A percentile compares a stretch with the other conserved stretches of the same genome.
Conservation (phyloP, 2,797 vertebrate genomes). For the Pangasius macronema region DNA sequence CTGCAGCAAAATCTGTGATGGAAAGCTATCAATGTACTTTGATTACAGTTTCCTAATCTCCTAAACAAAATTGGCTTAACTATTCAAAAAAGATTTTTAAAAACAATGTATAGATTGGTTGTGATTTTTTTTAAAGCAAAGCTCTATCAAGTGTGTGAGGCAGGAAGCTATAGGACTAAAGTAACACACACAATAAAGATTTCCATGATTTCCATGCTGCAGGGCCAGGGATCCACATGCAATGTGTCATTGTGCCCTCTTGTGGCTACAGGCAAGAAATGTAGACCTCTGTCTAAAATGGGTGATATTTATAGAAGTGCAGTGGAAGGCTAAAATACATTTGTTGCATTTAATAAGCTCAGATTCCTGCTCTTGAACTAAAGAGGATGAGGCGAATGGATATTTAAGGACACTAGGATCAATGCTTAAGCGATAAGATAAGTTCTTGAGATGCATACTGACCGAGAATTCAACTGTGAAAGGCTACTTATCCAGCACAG, state of each 20-base stretch:
- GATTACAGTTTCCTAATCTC: not conserved
- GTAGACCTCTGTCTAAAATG: not conserved
- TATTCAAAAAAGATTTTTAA: not conserved
- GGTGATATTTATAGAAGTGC: not conserved
- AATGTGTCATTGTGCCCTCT: slow-evolving; percentile 65
- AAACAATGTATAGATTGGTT: not conserved
- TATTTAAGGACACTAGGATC: not conserved
- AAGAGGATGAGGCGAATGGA: not conserved
- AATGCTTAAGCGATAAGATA: not conserved
- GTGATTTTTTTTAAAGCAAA: not conserved
- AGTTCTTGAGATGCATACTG: not conserved
- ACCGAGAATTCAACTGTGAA: not conserved
- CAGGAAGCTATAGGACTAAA: not conserved
- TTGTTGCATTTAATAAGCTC: not conserved
- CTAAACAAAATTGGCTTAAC: not conserved
- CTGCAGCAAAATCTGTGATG: not conserved
- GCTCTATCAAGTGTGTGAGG: not conserved
- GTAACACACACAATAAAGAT: not conserved
- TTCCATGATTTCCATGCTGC: not conserved
- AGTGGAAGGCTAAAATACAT: not conserved
- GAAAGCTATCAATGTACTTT: not conserved
- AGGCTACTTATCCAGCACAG: not conserved
- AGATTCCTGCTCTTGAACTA: not conserved
- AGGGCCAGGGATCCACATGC: slow-evolving; percentile 40
- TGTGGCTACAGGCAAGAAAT: slow-evolving; percentile 56